phyloP scores from a whole-genome alignment of 1,140 invertebrate species.

The Drosophila santomea region DNA sequence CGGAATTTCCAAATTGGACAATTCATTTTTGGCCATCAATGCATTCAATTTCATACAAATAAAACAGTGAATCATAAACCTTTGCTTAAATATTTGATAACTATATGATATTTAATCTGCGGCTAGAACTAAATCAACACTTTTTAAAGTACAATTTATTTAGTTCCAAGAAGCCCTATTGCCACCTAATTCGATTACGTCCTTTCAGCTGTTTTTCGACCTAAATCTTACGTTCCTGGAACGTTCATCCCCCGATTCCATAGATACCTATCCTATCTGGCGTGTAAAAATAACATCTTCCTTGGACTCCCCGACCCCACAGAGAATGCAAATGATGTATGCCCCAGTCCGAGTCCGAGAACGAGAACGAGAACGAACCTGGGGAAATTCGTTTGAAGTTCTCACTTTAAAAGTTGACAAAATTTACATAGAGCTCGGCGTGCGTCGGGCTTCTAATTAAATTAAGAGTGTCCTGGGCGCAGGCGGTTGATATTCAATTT shows the following conservation, averaged over 20 bases:
- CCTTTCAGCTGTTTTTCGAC: constrained; percentile 1
- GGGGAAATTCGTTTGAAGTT: constrained; percentile 73
- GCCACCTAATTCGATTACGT: constrained; percentile 39
- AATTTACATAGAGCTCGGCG: constrained; percentile 63
- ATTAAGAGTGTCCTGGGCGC: constrained; percentile 71
- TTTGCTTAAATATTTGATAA: too few relatives aligned
- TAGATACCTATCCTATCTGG: constrained; percentile 24
- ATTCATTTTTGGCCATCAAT: not conserved
- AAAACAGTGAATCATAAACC: not conserved
- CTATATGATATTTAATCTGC: too few relatives aligned
- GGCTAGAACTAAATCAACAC: too few relatives aligned
- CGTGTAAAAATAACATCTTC: constrained; percentile 37
- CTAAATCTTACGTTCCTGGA: constrained; percentile 16
- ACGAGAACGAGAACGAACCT: not conserved
- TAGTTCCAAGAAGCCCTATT: too few relatives aligned
- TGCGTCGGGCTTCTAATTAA: constrained; percentile 65
- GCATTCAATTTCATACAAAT: too few relatives aligned
- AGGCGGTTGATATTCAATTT: constrained; percentile 69
- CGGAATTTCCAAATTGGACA: not conserved
- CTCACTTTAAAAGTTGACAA: constrained; percentile 71
- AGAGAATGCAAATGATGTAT: constrained; percentile 64
- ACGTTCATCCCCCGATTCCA: constrained; percentile 1
- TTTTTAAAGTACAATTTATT: too few relatives aligned
- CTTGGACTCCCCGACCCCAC: not conserved
- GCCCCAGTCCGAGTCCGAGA: constrained; percentile 23